Percentiles rank a stretch among this genome's conserved stretches.
Conservation (phyloP, 2,888 invertebrate genomes). For the Galerucella pusilla region DNA sequence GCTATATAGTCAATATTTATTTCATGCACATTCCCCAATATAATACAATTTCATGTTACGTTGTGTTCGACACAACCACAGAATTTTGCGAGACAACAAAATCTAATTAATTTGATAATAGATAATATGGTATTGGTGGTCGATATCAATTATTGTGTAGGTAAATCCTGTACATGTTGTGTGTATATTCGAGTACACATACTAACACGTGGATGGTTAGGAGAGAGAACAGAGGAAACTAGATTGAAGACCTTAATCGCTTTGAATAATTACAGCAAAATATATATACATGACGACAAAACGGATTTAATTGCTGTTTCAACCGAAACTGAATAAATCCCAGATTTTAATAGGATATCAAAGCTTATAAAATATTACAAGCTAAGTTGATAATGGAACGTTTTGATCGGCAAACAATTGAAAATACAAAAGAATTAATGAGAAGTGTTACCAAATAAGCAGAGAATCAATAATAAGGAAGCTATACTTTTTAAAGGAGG, state of each 20-base stretch:
- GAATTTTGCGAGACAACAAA: not conserved
- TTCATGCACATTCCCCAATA: too few species aligned
- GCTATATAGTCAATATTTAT: too few species aligned
- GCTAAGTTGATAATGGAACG: not conserved
- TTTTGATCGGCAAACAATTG: not conserved
- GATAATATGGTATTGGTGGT: not conserved
- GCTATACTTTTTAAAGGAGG: too few species aligned
- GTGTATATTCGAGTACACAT: not conserved
- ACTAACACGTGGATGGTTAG: not conserved
- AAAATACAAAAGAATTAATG: not conserved
- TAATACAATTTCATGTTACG: not conserved
- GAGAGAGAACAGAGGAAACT: conserved; percentile 11
- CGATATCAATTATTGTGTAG: not conserved
- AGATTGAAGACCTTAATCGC: conserved; percentile 10
- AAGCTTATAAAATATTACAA: not conserved
- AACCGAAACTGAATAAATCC: not conserved
- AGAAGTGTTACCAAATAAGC: too few species aligned
- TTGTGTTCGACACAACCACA: not conserved
- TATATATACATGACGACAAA: conserved; percentile 8
- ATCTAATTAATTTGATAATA: conserved; percentile 3
- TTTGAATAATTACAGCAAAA: conserved; percentile 7
- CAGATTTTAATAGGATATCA: not conserved
- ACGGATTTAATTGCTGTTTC: conserved; percentile 7
- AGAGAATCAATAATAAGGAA: too few species aligned
- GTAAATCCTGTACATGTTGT: not conserved